phyloP scores from a whole-genome alignment of 2,113 vertebrate species.

The Polypterus bichir region DNA sequence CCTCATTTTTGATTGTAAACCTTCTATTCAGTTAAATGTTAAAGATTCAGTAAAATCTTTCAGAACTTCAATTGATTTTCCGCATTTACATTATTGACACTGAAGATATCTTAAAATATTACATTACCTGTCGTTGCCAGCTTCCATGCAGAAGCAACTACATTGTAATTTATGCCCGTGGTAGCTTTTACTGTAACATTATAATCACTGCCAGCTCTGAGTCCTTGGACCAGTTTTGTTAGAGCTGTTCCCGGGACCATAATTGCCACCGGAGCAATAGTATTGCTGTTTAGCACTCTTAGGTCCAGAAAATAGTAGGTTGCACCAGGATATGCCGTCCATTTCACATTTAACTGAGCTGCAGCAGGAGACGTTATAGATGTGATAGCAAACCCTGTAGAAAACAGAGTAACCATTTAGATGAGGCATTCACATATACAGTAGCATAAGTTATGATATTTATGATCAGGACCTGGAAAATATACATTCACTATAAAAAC shows the following conservation, averaged over 20 bases:
- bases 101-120: not conserved
- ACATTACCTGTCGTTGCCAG: conserved; percentile 16
- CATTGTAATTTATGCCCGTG: not conserved
- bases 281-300: conserved; percentile 13
- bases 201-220: conserved; percentile 15
- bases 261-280: conserved; percentile 9
- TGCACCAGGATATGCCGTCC: conserved; percentile 9
- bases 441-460: too few relatives aligned
- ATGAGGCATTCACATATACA: too few relatives aligned
- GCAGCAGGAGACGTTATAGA: conserved; percentile 9
- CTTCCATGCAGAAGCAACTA: conserved; percentile 7
- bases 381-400: conserved; percentile 15
- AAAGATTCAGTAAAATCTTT: too few relatives aligned
- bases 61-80: too few relatives aligned
- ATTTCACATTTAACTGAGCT: conserved; percentile 11
- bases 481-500: too few relatives aligned
- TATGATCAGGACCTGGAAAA: too few relatives aligned
- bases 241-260: not conserved
- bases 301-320: conserved; percentile 16
- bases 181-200: conserved; percentile 16
- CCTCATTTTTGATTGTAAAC: too few relatives aligned
- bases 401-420: not conserved
- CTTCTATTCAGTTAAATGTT: too few relatives aligned
- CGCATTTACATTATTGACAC: too few relatives aligned
- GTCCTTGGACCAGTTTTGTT: conserved; percentile 8